phyloP scores from a whole-genome alignment of 2,113 vertebrate species.

The Pogonocichla stellata region DNA sequence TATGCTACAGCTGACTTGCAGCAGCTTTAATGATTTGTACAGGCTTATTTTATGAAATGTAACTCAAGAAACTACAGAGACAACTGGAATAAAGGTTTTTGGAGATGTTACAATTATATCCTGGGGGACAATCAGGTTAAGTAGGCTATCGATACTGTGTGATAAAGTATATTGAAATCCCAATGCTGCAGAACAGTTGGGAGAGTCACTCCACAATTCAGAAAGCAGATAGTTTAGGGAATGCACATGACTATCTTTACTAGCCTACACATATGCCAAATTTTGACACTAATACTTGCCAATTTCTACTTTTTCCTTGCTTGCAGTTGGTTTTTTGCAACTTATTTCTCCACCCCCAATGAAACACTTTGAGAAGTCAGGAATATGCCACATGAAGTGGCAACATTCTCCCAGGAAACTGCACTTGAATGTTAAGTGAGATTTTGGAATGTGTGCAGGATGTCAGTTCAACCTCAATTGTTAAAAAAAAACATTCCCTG shows the following conservation, averaged over 20 bases:
- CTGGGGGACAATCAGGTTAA: background rate
- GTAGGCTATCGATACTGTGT: background rate
- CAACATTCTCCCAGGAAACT: background rate
- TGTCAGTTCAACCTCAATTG: background rate
- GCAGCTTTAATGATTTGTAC: background rate
- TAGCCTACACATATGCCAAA: background rate
- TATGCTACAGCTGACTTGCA: background rate
- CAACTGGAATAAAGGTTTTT: background rate
- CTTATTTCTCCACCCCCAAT: background rate
- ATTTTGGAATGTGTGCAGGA: background rate
- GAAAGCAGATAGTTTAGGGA: background rate
- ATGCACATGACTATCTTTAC: background rate
- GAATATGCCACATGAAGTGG: background rate
- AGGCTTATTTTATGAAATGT: background rate
- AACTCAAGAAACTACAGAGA: background rate
- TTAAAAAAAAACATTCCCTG: background rate
- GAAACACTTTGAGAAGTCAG: background rate
- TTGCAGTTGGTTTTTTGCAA: background rate
- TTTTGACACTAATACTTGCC: background rate
- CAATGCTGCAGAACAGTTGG: background rate
- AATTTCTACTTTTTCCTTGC: background rate
- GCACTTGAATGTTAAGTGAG: accelerated
- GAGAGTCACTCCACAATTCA: background rate
- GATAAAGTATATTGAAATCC: background rate
- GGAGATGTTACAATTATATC: background rate